phyloP scores from a whole-genome alignment of 2,888 invertebrate species.

The Catotricha subobsoleta region DNA sequence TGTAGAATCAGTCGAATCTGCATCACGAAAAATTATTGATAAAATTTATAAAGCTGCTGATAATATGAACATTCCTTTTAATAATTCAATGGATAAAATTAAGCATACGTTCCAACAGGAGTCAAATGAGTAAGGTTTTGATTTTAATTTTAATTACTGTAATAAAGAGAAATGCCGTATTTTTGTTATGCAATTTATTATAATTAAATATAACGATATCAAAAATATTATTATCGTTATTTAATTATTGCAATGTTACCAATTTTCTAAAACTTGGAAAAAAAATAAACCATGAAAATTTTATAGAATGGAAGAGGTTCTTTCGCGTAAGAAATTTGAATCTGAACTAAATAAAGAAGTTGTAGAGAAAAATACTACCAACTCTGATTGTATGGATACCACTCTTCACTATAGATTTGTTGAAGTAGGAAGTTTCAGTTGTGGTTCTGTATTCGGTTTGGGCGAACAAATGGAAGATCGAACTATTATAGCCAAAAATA shows the following conservation, averaged over 20 bases:
- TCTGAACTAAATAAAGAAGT: not conserved
- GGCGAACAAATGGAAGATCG: conserved; percentile 51
- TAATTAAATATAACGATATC: too few species aligned
- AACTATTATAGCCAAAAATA: conserved; percentile 43
- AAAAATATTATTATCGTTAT: too few species aligned
- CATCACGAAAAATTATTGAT: conserved; percentile 5
- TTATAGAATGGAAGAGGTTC: not conserved
- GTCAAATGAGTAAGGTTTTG: too few species aligned
- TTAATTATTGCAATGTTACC: too few species aligned
- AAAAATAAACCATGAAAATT: too few species aligned
- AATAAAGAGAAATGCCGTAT: too few species aligned
- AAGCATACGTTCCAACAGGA: too few species aligned
- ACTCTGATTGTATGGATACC: not conserved
- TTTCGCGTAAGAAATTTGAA: not conserved
- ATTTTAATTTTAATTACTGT: too few species aligned
- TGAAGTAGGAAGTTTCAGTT: conserved; percentile 23
- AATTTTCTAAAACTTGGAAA: too few species aligned
- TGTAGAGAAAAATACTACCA: not conserved
- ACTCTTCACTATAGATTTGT: conserved; percentile 23
- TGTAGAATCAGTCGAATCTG: not conserved
- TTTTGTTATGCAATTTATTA: too few species aligned
- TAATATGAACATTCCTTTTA: too few species aligned
- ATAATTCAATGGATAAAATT: too few species aligned
- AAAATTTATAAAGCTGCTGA: conserved; percentile 6
- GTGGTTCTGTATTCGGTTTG: conserved; percentile 39